Evolutionary conservation across 2,888 invertebrate species (phyloP).

Genomic region (Chaetogeoica ovagalla): DNA sequence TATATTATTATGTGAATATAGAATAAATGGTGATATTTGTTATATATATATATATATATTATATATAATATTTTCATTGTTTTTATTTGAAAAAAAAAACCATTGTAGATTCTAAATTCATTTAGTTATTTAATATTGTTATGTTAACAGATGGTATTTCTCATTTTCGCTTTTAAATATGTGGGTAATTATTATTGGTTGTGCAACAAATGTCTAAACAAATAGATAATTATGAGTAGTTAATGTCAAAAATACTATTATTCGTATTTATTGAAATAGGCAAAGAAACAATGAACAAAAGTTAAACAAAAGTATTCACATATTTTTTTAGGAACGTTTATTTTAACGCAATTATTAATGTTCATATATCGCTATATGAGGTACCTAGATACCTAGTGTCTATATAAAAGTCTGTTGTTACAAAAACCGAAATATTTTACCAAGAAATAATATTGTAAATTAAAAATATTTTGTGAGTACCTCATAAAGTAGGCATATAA

Average conservation of each 20-base stretch:
- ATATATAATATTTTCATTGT: background rate
- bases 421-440: slow-evolving; percentile 12
- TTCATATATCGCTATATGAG: background rate
- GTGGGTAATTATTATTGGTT: background rate
- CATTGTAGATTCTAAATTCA: background rate
- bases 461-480: slow-evolving; percentile 10
- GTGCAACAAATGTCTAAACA: slow-evolving; percentile 2
- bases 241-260: slow-evolving; percentile 4
- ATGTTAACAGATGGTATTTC: slow-evolving; percentile 4
- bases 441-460: background rate
- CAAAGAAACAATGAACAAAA: background rate
- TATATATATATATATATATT: no score
- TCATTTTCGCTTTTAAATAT: background rate
- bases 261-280: background rate
- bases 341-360: slow-evolving; percentile 38
- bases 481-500: background rate
- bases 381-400: background rate
- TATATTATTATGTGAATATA: background rate
- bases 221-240: background rate
- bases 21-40: background rate
- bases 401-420: slow-evolving; percentile 30
- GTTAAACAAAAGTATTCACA: slow-evolving; percentile 6
- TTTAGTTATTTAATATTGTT: background rate
- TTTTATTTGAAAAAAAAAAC: background rate
- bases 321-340: slow-evolving; percentile 15